phyloP scores from a whole-genome alignment of 2,888 invertebrate species.

The Blastobasis lacticolella region DNA sequence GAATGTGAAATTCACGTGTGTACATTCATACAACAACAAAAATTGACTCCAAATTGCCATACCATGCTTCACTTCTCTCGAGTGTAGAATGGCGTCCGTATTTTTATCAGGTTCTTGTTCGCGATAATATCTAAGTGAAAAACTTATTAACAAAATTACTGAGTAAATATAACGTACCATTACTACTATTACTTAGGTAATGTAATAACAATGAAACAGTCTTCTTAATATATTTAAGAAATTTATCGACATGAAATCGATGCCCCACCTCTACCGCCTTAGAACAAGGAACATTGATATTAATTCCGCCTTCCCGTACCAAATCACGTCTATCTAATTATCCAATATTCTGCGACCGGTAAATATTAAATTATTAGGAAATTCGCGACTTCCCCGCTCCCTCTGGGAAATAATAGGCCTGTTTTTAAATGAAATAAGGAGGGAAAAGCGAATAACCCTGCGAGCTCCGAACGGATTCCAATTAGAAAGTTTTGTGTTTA shows the following conservation, averaged over 20 bases:
- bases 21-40: no score
- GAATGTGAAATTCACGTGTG: no score
- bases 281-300: slow-evolving; percentile 70
- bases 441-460: slow-evolving; percentile 37
- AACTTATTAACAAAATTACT: no score
- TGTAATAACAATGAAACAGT: no score
- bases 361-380: slow-evolving; percentile 71
- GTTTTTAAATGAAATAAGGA: slow-evolving; percentile 64
- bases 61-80: no score
- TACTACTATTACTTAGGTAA: no score
- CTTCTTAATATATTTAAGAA: background rate
- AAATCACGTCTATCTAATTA: slow-evolving; percentile 73
- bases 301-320: slow-evolving; percentile 64
- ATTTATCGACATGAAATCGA: slow-evolving; percentile 15
- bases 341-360: slow-evolving; percentile 58
- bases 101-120: no score
- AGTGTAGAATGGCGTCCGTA: no score
- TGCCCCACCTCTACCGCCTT: slow-evolving; percentile 28
- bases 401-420: slow-evolving; percentile 61
- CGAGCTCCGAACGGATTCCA: slow-evolving; percentile 19
- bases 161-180: no score
- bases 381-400: slow-evolving; percentile 54
- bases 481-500: slow-evolving; percentile 18
- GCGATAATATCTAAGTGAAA: no score
- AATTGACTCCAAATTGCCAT: no score